Base-by-base conservation (phyloP, 2,113 vertebrate genomes). In the Podocnemis expansa region DNA sequence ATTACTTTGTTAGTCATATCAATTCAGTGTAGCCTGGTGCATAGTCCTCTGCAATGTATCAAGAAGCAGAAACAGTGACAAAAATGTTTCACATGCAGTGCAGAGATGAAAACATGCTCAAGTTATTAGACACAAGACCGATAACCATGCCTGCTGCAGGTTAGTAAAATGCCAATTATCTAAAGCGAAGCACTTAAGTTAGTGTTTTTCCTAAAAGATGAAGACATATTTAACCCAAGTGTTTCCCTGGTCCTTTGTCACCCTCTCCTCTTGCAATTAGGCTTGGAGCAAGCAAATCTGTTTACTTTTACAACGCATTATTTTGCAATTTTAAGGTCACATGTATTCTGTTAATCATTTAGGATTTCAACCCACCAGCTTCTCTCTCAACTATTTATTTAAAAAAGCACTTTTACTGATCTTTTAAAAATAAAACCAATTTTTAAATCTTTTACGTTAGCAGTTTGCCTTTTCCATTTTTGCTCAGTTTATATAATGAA, bases 11-110 rank as follows among this genome's bases (percentile, higher is more conserved):
- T 13, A 4, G 24, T 21, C 60, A 58, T 58, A 79, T 22, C 41
- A 25, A 73, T 6, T 8, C 16, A 73, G 24, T 19, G 45, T 6
- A 27, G 73, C 41, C 25, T 45, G 75, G 43, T 45, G 47, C 41
- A 25, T 11, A 58, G 21, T 27, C 83, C 78, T 2, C 2, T 31
- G 75, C 38, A 31, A 47, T 38, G 3, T 0, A 0, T 16, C 16
- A 76, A 76, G 14, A 45, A 38, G 41, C 24, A 27, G 7, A 29
- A 41, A 41, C 70, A 41, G 19, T 58, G 1, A 12, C 17, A 51
- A 51, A 56, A 58, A 41, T 2, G 12, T 58, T 76, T 25, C 3
- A 41, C 2, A 14, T 43, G 3, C 31, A 10, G 2, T 5, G 31
- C 31, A 41, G 31, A 10, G 43, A 34, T 19, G 34, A 34, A 80